Evolutionary conservation across 2,113 vertebrate genomes (phyloP), one percentile per base, ranked within the genome.

Genomic region (Merops nubicus): DNA sequence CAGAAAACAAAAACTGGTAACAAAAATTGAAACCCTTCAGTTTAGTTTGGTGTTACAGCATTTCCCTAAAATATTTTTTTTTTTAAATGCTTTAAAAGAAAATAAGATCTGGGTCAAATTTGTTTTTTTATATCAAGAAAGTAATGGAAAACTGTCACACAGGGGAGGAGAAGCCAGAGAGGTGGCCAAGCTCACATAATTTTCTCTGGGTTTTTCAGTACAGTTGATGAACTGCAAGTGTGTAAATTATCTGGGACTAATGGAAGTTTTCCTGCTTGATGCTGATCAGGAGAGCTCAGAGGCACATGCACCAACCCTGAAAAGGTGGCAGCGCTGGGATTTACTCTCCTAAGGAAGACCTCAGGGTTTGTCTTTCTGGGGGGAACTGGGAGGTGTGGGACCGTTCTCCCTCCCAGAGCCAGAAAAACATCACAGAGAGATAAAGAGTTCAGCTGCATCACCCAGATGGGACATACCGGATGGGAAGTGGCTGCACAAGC

Each of bases 191-290:
- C 70, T 88, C 67, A 25, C 40, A 51, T 38, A 0, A 14, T 47
- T 68, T 34, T 59, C 70, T 59, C 67, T 40, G 43, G 34, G 70
- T 34, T 68, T 75, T 90, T 70, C 64, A 72, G 19, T 2, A 11
- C 0, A 1, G 25, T 1, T 67, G 74, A 22, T 90, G 65, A 91
- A 67, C 34, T 2, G 0, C 33, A 13, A 87, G 77, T 0, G 0
- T 4, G 50, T 38, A 84, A 40, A 60, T 28, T 85, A 84, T 74
- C 45, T 48, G 78, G 38, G 56, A 20, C 60, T 85, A 51, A n/a
- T 29, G 15, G 12, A 84, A 47, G 31, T 68, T 67, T 25, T 88
- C n/a, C 48, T 76, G 72, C 72, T 69, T 0, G 0, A 3, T 29
- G 79, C 5, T 51, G 65, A 59, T 19, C 40, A 53, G 63, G 36